Evolutionary conservation across 92 coral and sea anemone genomes (phyloP), one percentile per base, ranked within the genome.

Genomic region (Hydrozoanthus gracilis): DNA sequence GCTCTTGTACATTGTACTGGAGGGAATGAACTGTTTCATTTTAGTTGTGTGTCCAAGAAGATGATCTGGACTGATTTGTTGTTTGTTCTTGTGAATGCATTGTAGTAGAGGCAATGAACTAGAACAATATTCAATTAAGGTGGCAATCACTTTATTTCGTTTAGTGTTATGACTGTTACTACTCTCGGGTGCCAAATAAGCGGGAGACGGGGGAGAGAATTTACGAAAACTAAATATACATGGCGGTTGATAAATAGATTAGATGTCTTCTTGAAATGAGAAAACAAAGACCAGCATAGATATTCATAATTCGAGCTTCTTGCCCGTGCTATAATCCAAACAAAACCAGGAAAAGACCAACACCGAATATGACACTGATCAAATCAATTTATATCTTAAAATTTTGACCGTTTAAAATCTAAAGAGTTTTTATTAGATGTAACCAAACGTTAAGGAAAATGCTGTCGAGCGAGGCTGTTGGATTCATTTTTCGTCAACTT

Each of bases 21-120:
- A 27, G 39, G 39, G 39, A 27, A 27, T 27, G 39, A 27, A 27
- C 39, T 27, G 39, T 27, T 27, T 27, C 39, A 27, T 27, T 27
- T 27, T 27, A 27, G 39, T 27, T 2, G 39, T 27, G 39, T 2
- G 39, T 68, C 73, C n/a, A n/a, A n/a, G n/a, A n/a, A n/a, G n/a
- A n/a, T n/a, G n/a, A n/a, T n/a, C n/a, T n/a, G n/a, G n/a, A n/a
- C n/a, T n/a, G n/a, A n/a, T n/a, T n/a, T n/a, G n/a, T n/a, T n/a
- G n/a, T n/a, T n/a, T n/a, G n/a, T n/a, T n/a, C n/a, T n/a, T n/a
- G n/a, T n/a, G n/a, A n/a, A n/a, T n/a, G n/a, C n/a, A n/a, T n/a
- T n/a, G n/a, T n/a, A n/a, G n/a, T 68, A 68, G 47, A 68, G 73
- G 73, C 73, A 68, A n/a, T n/a, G 73, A 68, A 68, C 73, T 68